Percentiles rank a stretch among this genome's conserved stretches.
These are phyloP conservation scores for Phorcus lineatus DNA, from an alignment of 2,888 invertebrate species.

Conservation along the genomic window DNA sequence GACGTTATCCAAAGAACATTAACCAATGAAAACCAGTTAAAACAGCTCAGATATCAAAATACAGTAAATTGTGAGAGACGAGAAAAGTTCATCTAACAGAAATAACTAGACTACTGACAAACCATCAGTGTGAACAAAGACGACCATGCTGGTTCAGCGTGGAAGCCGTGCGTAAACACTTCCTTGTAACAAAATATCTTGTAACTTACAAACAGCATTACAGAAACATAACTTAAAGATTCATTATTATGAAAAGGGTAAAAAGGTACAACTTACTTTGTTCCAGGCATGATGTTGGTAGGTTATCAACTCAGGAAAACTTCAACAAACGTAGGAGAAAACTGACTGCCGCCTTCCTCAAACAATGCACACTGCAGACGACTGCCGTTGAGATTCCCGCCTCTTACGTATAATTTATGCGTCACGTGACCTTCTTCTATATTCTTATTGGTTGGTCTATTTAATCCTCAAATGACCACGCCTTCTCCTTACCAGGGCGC, in stretches of 20 bases:
- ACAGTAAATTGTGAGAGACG: too few relatives aligned
- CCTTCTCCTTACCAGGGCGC: constrained; percentile 15
- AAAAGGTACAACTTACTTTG: constrained; percentile 58
- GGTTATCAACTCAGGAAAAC: constrained; percentile 26
- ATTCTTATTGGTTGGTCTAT: constrained; percentile 33
- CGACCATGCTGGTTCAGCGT: constrained; percentile 13
- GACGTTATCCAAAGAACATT: too few relatives aligned
- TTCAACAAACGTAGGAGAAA: constrained; percentile 21
- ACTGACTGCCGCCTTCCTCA: constrained; percentile 30
- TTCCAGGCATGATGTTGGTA: constrained; percentile 63
- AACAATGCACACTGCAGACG: constrained; percentile 52
- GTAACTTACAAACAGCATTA: neutral
- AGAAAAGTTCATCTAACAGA: too few relatives aligned
- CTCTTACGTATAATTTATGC: constrained; percentile 43
- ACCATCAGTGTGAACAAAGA: neutral
- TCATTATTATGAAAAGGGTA: neutral
- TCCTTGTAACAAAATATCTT: constrained; percentile 1
- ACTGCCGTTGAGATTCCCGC: constrained; percentile 63
- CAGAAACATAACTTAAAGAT: neutral
- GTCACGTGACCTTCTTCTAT: constrained; percentile 35
- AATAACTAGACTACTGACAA: too few relatives aligned
- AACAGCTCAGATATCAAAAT: too few relatives aligned
- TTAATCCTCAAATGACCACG: neutral
- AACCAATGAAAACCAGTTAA: too few relatives aligned
- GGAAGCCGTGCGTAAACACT: constrained; percentile 8